These are phyloP conservation scores for Callitettix versicolor DNA, from an alignment of 1,140 invertebrate species.

Conservation along the genomic window DNA sequence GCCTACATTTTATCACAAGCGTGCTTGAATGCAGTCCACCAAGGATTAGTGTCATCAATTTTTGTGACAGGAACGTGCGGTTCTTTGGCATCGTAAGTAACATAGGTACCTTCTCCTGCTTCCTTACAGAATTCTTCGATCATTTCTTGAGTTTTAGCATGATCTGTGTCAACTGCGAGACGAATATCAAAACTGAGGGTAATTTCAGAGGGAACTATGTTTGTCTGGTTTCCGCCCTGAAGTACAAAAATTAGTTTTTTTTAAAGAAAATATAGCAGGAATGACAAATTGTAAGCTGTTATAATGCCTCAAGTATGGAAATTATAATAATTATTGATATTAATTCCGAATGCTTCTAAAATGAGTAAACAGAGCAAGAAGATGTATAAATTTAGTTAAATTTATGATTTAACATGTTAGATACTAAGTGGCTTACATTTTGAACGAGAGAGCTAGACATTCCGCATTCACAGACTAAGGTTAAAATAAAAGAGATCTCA, in stretches of 20 bases:
- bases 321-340: no score
- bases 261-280: conserved; percentile 17
- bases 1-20: conserved; percentile 39
- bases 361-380: no score
- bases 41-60: conserved; percentile 57
- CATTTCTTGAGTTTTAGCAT: conserved; percentile 59
- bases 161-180: conserved; percentile 57
- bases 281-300: conserved; percentile 43
- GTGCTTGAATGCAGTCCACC: conserved; percentile 68
- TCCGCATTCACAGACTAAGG: no score
- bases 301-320: no score
- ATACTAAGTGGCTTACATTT: no score
- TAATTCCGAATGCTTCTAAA: no score
- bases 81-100: conserved; percentile 62
- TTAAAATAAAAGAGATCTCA: no score
- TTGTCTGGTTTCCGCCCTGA: conserved; percentile 84
- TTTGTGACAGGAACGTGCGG: conserved; percentile 50
- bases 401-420: no score
- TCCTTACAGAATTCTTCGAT: conserved; percentile 67
- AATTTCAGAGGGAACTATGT: conserved; percentile 78
- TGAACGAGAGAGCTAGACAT: no score
- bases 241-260: neutral
- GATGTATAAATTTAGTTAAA: no score
- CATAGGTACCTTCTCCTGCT: conserved; percentile 64
- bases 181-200: conserved; percentile 71